Evolutionary conservation across 1,140 invertebrate species (phyloP).

Genomic region (Colletes latitarsis): DNA sequence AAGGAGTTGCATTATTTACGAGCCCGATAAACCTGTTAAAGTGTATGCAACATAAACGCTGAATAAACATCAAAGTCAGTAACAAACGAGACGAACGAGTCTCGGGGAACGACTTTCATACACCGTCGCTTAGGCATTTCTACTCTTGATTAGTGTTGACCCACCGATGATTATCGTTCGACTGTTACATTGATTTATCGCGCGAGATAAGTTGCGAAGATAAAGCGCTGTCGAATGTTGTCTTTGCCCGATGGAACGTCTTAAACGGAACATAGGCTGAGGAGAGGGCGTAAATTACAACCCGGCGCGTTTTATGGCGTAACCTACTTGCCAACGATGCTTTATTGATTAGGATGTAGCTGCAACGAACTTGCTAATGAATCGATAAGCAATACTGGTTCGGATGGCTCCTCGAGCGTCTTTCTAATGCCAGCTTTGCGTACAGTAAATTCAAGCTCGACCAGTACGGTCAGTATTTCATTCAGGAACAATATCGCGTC

Average conservation of each 20-base stretch:
- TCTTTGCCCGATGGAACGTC: neutral
- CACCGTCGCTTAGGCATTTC: neutral
- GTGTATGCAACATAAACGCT: neutral
- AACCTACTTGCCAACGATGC: slow-evolving; percentile 14
- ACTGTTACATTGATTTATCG: slow-evolving; percentile 15
- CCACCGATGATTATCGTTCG: slow-evolving; percentile 15
- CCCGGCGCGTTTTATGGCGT: neutral
- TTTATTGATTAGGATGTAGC: slow-evolving; percentile 1
- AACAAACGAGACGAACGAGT: neutral
- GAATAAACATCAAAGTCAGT: slow-evolving; percentile 8
- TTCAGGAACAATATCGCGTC: slow-evolving; percentile 3
- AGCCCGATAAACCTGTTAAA: too few relatives aligned
- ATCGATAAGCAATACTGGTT: slow-evolving; percentile 43
- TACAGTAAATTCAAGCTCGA: slow-evolving; percentile 7
- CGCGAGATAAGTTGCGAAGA: neutral
- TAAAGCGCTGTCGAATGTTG: neutral
- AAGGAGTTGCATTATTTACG: too few relatives aligned
- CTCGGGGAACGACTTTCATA: neutral
- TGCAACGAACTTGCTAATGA: slow-evolving; percentile 40
- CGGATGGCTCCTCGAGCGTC: neutral
- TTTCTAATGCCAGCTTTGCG: neutral
- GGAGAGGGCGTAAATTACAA: neutral
- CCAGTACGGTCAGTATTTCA: slow-evolving; percentile 5
- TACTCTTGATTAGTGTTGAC: slow-evolving; percentile 11
- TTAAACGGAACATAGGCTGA: neutral